Conservation (phyloP, 2,888 invertebrate genomes). For the Dioctria rufipes region DNA sequence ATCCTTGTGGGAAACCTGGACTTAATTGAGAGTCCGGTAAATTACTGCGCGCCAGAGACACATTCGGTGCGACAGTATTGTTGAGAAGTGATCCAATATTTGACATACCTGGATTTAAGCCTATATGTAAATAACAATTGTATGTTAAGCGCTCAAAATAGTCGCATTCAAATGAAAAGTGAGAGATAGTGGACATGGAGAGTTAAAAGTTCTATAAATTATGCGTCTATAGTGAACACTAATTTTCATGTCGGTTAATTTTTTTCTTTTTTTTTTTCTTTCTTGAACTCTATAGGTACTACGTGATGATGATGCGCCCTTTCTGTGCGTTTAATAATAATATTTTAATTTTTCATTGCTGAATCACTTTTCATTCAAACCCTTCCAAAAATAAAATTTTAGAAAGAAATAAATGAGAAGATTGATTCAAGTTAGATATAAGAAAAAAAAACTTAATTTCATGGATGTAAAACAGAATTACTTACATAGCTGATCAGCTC, state of each 20-base stretch:
- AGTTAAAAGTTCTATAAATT: not conserved
- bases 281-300: not conserved
- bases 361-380: slow-evolving; percentile 55
- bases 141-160: slow-evolving; percentile 56
- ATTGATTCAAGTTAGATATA: slow-evolving; percentile 25
- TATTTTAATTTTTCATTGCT: slow-evolving; percentile 7
- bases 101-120: slow-evolving; percentile 68
- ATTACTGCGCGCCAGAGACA: slow-evolving; percentile 83
- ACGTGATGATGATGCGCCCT: slow-evolving; percentile 33
- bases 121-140: slow-evolving; percentile 56
- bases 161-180: slow-evolving; percentile 55
- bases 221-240: slow-evolving; percentile 3
- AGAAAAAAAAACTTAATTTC: not conserved
- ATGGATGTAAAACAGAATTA: slow-evolving; percentile 37
- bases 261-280: not conserved
- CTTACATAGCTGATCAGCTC: slow-evolving; percentile 68
- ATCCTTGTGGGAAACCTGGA: slow-evolving; percentile 74
- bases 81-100: slow-evolving; percentile 90
- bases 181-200: slow-evolving; percentile 40
- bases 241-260: not conserved
- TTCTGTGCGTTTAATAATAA: not conserved
- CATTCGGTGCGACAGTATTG: slow-evolving; percentile 87
- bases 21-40: slow-evolving; percentile 77
- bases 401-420: slow-evolving; percentile 48
- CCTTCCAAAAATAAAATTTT: slow-evolving; percentile 43